Percentiles rank a stretch among this genome's conserved stretches.
These are phyloP conservation scores for Corydoras sp. DNA, from an alignment of 2,113 vertebrate species.

Conservation along the genomic window DNA sequence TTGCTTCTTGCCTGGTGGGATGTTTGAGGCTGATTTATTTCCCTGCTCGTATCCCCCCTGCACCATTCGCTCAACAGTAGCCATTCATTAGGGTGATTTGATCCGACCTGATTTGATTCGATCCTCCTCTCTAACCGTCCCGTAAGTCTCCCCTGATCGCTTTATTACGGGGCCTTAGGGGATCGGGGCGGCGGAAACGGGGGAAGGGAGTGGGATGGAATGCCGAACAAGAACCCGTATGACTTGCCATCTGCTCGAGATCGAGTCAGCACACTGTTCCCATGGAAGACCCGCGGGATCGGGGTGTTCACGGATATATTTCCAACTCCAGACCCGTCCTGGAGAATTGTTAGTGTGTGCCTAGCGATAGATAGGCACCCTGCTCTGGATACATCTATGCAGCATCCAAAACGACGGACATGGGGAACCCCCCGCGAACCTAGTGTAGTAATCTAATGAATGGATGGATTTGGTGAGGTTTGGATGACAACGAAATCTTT, in stretches of 20 bases:
- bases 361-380: too few relatives aligned
- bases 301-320: neutral
- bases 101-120: constrained; percentile 37
- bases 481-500: too few relatives aligned
- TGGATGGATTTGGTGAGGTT: too few relatives aligned
- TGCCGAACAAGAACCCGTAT: neutral
- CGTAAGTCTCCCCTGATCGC: constrained; percentile 21
- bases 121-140: constrained; percentile 27
- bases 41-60: constrained; percentile 16
- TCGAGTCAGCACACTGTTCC: neutral
- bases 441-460: too few relatives aligned
- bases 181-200: constrained; percentile 6
- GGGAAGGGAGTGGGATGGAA: neutral
- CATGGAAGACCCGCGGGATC: neutral
- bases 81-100: constrained; percentile 37
- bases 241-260: neutral
- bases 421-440: too few relatives aligned
- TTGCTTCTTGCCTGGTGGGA: neutral
- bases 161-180: constrained; percentile 8
- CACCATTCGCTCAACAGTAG: constrained; percentile 17
- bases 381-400: too few relatives aligned
- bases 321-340: neutral
- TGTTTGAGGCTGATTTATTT: constrained; percentile 20
- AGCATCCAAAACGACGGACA: too few relatives aligned
- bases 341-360: too few relatives aligned